Conservation (phyloP, 1,140 invertebrate species). For the Eupristina koningsbergeri region DNA sequence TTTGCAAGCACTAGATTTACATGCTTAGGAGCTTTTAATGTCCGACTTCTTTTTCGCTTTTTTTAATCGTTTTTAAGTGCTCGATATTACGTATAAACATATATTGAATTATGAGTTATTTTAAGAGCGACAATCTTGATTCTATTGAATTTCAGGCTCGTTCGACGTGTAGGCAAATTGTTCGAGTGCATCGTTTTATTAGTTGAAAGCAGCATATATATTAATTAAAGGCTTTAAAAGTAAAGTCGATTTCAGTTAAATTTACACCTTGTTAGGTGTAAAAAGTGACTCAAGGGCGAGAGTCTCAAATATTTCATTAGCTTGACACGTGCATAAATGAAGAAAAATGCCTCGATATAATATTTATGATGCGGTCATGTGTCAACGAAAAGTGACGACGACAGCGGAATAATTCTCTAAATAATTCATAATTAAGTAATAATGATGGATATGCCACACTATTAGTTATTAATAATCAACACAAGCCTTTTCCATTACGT, state of each 20-base stretch:
- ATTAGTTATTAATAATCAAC: not conserved
- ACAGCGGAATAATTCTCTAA: not conserved
- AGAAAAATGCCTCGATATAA: not conserved
- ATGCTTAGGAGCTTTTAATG: constrained; percentile 1
- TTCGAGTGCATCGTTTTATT: too few relatives aligned
- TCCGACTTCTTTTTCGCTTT: not conserved
- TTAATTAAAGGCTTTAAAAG: too few relatives aligned
- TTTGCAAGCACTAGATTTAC: not conserved
- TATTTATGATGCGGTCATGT: not conserved
- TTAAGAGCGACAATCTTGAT: not conserved
- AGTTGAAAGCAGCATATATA: too few relatives aligned
- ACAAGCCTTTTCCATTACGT: too few relatives aligned
- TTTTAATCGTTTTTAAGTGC: not conserved
- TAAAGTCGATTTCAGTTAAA: not conserved
- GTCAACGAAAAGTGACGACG: not conserved
- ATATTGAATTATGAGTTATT: not conserved
- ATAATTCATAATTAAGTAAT: not conserved
- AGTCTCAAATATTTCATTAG: not conserved
- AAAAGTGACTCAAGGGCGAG: too few relatives aligned
- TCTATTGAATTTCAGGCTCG: too few relatives aligned
- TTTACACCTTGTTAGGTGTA: not conserved
- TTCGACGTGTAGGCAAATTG: too few relatives aligned
- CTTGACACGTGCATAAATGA: not conserved
- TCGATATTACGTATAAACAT: not conserved
- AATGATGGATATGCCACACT: not conserved